A percentile compares a stretch with the other conserved stretches of the same genome.
phyloP scores from a whole-genome alignment of 2,888 invertebrate genomes.

The Cylloceria caligata region DNA sequence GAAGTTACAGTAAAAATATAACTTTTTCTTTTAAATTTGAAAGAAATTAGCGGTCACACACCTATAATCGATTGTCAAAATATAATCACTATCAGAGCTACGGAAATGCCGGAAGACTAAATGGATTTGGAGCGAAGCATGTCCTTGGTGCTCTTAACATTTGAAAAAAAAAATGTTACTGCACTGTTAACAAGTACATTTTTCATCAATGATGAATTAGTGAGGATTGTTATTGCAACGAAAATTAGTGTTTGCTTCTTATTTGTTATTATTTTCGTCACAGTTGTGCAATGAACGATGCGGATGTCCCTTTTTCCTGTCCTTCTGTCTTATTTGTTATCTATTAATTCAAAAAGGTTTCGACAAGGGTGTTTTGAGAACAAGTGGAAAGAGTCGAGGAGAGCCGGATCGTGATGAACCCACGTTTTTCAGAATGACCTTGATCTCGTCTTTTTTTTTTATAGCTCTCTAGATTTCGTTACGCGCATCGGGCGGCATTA shows the following conservation, averaged over 20 bases:
- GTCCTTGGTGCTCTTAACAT: too few species aligned
- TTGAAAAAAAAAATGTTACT: too few species aligned
- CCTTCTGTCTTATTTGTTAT: background rate
- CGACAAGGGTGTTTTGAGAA: background rate
- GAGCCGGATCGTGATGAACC: background rate
- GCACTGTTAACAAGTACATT: background rate
- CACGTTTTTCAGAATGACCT: constrained; percentile 18
- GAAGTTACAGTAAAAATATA: too few species aligned
- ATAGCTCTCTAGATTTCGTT: constrained; percentile 5
- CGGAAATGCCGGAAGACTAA: too few species aligned
- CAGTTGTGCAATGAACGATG: background rate
- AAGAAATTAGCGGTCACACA: too few species aligned
- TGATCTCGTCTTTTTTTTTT: constrained; percentile 6
- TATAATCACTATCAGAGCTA: too few species aligned
- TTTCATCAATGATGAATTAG: background rate
- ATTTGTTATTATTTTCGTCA: background rate
- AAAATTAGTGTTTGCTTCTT: background rate
- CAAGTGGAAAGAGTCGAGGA: background rate
- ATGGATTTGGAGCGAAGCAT: too few species aligned
- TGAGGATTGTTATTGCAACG: too few species aligned
- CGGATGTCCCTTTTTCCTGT: background rate
- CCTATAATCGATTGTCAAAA: too few species aligned
- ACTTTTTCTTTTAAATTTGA: too few species aligned
- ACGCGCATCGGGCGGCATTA: background rate
- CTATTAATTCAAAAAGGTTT: too few species aligned